Base-by-base conservation (phyloP, 30 jellyfish, hydroid and myxozoan genomes). In the Aurelia sp. region DNA sequence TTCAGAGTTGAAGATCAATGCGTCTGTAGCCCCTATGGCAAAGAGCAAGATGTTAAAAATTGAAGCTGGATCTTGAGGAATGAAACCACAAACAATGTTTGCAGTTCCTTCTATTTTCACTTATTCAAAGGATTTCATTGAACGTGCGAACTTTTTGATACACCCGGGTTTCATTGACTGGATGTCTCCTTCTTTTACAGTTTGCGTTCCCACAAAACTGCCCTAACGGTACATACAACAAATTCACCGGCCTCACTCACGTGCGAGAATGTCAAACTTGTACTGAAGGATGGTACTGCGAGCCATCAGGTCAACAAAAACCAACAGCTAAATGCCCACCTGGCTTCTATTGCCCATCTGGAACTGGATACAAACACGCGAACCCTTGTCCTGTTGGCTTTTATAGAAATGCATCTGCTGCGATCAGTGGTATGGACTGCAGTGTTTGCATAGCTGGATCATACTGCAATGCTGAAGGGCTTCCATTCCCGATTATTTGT, bases 341-440 rank as follows among this genome's bases (percentile, higher is more conserved):
- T 66, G 99, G 99, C 30, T 89, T 90, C 82, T 94, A 6, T 79
- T 94, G 99, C 70, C 99, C 99, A 13, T 84, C 78, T 23, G 96
- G 97, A 16, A 94, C 99, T 4, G 96, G 96, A 13, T 78, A 82
- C 86, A 89, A 72, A 76, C 91, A 84, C 74, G 31, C 85, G 30
- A 48, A 89, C 74, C 99, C 99, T 50, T 94, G 99, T 61, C 99
- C 97, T 8, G 96, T 89, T 40, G 99, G 99, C 15, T 94, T 84
- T 73, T 94, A 94, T 79, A 70, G 99, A 66, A 94, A 94, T 72
- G 90, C 95, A n/a, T 94, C 99, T 12, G 96, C 99, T 13, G 97
- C 97, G 3, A 84, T 94, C 31, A 90, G 97, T 18, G 82, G 97
- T 52, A 69, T 74, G 92, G 99, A 94, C 74, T 94, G 99, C 62